A percentile compares a stretch with the other conserved stretches of the same genome.
These are phyloP conservation scores for Centroberyx gerrardi DNA, from an alignment of 2,797 vertebrate species.

Conservation along the genomic window DNA sequence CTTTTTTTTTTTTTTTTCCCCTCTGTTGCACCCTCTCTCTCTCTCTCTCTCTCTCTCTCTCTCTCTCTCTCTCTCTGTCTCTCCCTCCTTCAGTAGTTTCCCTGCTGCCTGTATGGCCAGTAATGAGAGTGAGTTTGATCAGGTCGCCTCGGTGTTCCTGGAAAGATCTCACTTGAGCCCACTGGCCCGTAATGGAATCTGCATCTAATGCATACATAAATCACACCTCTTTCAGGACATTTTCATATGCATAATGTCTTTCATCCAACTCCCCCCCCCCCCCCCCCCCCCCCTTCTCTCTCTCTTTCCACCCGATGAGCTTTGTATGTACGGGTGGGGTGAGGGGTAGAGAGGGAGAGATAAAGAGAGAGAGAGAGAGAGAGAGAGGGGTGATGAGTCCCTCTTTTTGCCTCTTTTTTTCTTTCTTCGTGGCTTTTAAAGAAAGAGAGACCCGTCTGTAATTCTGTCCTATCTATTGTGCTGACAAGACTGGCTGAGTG, in stretches of 20 bases:
- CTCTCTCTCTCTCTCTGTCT: neutral
- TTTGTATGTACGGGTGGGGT: constrained; percentile 64
- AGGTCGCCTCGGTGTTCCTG: constrained; percentile 96
- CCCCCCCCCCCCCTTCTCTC: constrained; percentile 89
- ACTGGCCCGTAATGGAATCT: constrained; percentile 99
- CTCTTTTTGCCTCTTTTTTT: constrained; percentile 81
- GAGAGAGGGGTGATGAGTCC: constrained; percentile 71
- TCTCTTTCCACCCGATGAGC: constrained; percentile 92
- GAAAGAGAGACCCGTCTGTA: constrained; percentile 92
- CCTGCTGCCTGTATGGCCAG: constrained; percentile 93
- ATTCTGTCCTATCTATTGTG: constrained; percentile 96
- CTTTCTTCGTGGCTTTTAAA: constrained; percentile 79
- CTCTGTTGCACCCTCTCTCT: constrained; percentile 28
- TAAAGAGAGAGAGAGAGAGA: constrained; percentile 56
- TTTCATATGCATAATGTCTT: constrained; percentile 99
- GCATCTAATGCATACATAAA: constrained; percentile 99
- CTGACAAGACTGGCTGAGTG: constrained; percentile 87
- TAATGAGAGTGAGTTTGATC: constrained; percentile 99
- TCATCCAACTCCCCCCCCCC: constrained; percentile 70
- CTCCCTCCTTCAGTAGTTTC: constrained; percentile 59
- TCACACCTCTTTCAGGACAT: constrained; percentile 99
- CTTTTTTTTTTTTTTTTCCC: constrained; percentile 87
- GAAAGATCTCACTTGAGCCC: constrained; percentile 98
- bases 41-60: constrained; percentile 82
- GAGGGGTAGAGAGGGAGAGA: constrained; percentile 27